Base-by-base conservation (phyloP, 2,797 vertebrate genomes). In the Hylomyscus alleni region DNA sequence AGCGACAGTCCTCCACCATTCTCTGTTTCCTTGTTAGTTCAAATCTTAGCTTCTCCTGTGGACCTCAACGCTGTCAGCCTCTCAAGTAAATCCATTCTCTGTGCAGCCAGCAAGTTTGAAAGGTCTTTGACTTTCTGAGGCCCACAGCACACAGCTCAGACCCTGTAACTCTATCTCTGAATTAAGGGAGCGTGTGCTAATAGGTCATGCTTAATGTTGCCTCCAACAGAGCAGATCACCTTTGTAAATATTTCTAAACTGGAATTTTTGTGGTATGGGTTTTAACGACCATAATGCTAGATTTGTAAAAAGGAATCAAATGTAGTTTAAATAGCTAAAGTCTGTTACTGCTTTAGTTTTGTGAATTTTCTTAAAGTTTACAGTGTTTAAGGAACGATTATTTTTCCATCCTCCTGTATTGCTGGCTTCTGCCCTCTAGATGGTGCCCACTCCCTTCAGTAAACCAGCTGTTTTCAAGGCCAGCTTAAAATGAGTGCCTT, bases 381-480 rank as follows among this genome's bases (percentile, higher is more conserved):
- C 1, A 47, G 67, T 83, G 37, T 44, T 85, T 31, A 19, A 34
- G 67, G 40, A 50, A 26, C 69, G 60, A 44, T 44, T 44, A 44
- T 3, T 83, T 69, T 93, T 60, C 90, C 15, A 76, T 67, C 78
- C 6, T 89, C 56, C 24, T 34, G 37, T 94, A 95, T 75, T 93
- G 22, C 78, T 78, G 67, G 17, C 7, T 26, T 91, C 94, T 60
- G 82, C 77, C 91, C 97, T 65, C 97, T 98, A 98, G 97, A 44
- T 97, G 96, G 97, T 77, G 97, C 94, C 95, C 89, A 75, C 50
- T 91, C 60, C 47, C 60, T 93, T 89, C 44, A 24, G 67, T 92
- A 69, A 94, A 56, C 7, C n/a, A 95, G 17, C 19, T 80, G 50
- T 89, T 97, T 94, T 95, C 58, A 17, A 78, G 40, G 40, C 40